phyloP scores from a whole-genome alignment of 2,113 vertebrate species.

The Neogale vison region DNA sequence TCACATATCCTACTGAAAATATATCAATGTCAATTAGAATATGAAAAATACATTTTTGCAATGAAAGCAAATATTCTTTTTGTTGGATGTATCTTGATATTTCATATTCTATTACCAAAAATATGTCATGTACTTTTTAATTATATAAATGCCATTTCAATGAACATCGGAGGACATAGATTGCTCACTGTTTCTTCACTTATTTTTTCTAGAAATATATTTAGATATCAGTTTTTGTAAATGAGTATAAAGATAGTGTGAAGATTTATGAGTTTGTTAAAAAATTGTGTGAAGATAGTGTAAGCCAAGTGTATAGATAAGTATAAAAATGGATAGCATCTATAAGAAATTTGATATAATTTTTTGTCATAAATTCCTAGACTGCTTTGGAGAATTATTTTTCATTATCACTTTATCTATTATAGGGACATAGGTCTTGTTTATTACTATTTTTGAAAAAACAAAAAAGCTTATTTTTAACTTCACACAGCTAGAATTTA shows the following conservation, averaged over 20 bases:
- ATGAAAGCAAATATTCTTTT: background rate
- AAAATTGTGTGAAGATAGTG: background rate
- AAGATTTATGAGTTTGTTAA: background rate
- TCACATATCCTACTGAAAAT: background rate
- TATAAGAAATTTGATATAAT: background rate
- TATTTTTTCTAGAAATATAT: background rate
- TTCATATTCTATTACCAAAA: background rate
- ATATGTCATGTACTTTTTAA: background rate
- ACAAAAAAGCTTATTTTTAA: background rate
- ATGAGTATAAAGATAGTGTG: background rate
- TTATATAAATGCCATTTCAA: background rate
- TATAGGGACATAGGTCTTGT: background rate
- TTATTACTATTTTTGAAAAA: background rate
- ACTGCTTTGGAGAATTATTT: background rate
- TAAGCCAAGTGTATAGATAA: background rate
- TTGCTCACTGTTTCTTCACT: background rate
- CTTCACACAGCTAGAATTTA: background rate
- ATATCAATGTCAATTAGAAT: background rate
- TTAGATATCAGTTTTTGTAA: background rate
- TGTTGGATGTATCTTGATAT: background rate
- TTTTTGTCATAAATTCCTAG: background rate
- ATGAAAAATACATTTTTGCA: background rate
- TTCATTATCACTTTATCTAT: background rate
- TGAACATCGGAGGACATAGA: background rate
- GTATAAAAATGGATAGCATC: background rate